Evolutionary conservation across 2,888 invertebrate genomes (phyloP), one percentile per base, ranked within the genome.

Genomic region (Orthosia gracilis): DNA sequence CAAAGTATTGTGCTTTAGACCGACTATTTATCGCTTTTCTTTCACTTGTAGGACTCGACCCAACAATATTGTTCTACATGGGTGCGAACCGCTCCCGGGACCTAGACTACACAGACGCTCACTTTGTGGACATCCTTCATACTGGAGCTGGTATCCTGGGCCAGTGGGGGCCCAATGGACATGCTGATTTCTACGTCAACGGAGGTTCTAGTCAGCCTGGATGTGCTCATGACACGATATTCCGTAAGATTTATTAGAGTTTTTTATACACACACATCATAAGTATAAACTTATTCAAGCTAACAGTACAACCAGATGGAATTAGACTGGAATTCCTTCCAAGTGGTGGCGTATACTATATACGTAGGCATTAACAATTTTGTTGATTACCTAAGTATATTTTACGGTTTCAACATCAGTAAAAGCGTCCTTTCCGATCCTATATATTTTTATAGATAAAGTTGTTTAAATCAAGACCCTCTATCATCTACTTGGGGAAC

Each of bases 121-220:
- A 98, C 87, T 98, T 98, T 89, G 98, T 98, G 62, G 98, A 98
- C 91, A 97, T 96, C 55, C 91, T 98, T 45, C 98, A 98, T 91
- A 98, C 98, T 0, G 98, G 98, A 0, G 98, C 98, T 0, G 98
- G 98, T 0, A 98, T 98, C 82, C 96, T 98, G 45, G 98, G 98
- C 0, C 98, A 98, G 90, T 98, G 98, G 98, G 98, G 98, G 4
- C 98, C 98, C 0, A 98, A 98, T 82, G 98, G 98, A 0, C 98
- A 98, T 90, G 98, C 98, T 0, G 98, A 98, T 92, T 98, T 98
- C 92, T 98, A 98, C 92, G 98, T 98, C 65, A 98, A 98, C 89
- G 98, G 98, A 0, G 98, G 98, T 40, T 98, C 98, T 50, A 98
- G 98, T 89, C 98, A 98, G 88, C 98, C 98, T 0, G 98, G 98